Evolutionary conservation across 2,113 vertebrate genomes (phyloP).

Genomic region (Brachionichthys hirsutus): DNA sequence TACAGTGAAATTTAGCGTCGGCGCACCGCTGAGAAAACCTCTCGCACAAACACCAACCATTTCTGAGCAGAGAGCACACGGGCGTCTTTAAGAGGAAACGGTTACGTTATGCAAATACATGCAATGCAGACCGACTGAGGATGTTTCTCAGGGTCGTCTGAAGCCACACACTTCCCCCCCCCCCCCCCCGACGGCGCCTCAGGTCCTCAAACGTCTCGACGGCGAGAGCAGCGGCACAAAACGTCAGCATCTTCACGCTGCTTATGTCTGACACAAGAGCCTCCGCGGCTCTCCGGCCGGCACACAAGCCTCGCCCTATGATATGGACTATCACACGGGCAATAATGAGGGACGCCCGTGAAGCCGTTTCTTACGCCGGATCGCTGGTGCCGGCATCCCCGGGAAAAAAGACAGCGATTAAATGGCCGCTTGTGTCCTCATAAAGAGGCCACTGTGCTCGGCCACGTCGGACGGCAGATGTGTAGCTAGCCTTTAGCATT

Average conservation of each 20-base stretch:
- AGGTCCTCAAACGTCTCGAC: constrained; percentile 39
- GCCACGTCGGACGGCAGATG: constrained; percentile 63
- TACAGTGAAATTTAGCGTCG: constrained; percentile 3
- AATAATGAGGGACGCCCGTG: constrained; percentile 68
- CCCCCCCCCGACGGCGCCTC: constrained; percentile 48
- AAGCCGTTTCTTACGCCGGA: constrained; percentile 38
- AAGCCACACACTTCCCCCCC: constrained; percentile 57
- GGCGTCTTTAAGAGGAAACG: constrained; percentile 49
- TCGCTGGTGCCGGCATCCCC: constrained; percentile 25
- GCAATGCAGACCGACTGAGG: constrained; percentile 56
- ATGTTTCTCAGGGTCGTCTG: constrained; percentile 44
- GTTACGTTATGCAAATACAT: constrained; percentile 70
- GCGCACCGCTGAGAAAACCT: background rate
- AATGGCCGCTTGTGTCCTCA: constrained; percentile 68
- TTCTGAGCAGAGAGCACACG: constrained; percentile 15
- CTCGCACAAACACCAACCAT: no score
- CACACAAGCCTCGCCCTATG: constrained; percentile 42
- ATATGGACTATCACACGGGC: constrained; percentile 60
- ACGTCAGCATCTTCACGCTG: constrained; percentile 35
- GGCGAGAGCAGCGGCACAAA: constrained; percentile 22
- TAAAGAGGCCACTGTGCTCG: constrained; percentile 63
- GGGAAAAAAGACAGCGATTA: constrained; percentile 59
- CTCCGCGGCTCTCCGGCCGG: constrained; percentile 30
- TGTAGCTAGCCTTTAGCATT: constrained; percentile 66
- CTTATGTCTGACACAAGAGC: constrained; percentile 40